These are phyloP conservation scores for Frankliniella fusca DNA, from an alignment of 2,888 invertebrate species.

Conservation along the genomic window DNA sequence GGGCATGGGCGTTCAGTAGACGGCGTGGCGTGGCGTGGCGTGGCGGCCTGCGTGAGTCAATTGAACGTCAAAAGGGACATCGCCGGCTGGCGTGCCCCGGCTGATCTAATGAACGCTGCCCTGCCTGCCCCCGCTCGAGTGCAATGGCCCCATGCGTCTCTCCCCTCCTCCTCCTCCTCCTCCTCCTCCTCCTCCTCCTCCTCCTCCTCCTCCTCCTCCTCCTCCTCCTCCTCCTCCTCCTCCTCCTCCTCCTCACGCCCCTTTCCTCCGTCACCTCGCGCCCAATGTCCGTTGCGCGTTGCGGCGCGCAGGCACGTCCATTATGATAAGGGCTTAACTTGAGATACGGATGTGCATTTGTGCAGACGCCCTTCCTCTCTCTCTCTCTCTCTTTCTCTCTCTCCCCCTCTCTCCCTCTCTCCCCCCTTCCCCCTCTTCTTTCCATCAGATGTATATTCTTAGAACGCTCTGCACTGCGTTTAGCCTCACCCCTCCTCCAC, in stretches of 20 bases:
- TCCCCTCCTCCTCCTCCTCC: not conserved
- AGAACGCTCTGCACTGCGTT: too few relatives aligned
- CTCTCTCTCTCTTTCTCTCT: not conserved
- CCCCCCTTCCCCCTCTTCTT: not conserved
- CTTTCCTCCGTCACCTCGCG: too few relatives aligned
- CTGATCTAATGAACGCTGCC: not conserved
- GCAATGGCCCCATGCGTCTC: not conserved
- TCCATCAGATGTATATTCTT: too few relatives aligned
- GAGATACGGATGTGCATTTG: not conserved
- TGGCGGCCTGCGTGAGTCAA: not conserved
- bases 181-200: too few relatives aligned
- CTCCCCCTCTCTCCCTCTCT: not conserved
- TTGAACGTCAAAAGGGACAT: not conserved
- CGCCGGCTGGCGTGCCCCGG: not conserved
- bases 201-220: too few relatives aligned
- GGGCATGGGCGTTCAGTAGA: too few relatives aligned
- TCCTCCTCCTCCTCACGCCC: too few relatives aligned
- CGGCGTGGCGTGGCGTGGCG: too few relatives aligned
- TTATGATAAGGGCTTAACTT: not conserved
- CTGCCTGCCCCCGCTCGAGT: not conserved
- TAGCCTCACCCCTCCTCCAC: not conserved
- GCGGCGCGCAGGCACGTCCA: not conserved
- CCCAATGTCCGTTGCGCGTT: not conserved
- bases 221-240: not conserved
- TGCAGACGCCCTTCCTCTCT: not conserved